Evolutionary conservation across 2,888 invertebrate genomes (phyloP).

Genomic region (Lochmaea crataegi): DNA sequence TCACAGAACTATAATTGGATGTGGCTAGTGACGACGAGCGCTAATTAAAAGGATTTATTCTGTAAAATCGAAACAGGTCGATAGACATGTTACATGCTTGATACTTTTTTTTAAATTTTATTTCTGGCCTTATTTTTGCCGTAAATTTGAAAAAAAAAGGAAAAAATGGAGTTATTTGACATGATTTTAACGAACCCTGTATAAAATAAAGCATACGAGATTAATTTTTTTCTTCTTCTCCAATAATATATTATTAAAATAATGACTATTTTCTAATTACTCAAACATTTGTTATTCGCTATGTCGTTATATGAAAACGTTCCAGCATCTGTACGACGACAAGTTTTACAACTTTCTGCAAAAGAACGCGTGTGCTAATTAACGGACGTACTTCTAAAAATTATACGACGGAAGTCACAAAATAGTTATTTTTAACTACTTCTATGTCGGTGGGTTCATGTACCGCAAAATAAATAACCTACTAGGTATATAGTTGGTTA

Average conservation of each 20-base stretch:
- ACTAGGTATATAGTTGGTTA: slow-evolving; percentile 15
- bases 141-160: too few relatives aligned
- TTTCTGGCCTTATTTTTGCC: too few relatives aligned
- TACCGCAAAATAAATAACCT: slow-evolving; percentile 38
- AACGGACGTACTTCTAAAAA: slow-evolving; percentile 21
- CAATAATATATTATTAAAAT: neutral
- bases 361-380: slow-evolving; percentile 27
- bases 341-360: slow-evolving; percentile 28
- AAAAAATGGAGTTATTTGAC: too few relatives aligned
- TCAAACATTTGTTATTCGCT: neutral
- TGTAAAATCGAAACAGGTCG: too few relatives aligned
- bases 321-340: neutral
- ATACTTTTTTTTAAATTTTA: too few relatives aligned
- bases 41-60: too few relatives aligned
- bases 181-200: too few relatives aligned
- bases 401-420: slow-evolving; percentile 40
- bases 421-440: slow-evolving; percentile 44
- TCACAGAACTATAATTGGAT: too few relatives aligned
- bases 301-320: neutral
- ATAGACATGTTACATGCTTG: too few relatives aligned
- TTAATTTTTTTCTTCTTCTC: neutral
- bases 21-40: too few relatives aligned
- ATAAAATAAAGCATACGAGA: too few relatives aligned
- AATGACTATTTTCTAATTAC: neutral
- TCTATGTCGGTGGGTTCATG: slow-evolving; percentile 38